A percentile compares a stretch with the other conserved stretches of the same genome.
phyloP scores from a whole-genome alignment of 2,113 vertebrate species.

The Gobio gobio region DNA sequence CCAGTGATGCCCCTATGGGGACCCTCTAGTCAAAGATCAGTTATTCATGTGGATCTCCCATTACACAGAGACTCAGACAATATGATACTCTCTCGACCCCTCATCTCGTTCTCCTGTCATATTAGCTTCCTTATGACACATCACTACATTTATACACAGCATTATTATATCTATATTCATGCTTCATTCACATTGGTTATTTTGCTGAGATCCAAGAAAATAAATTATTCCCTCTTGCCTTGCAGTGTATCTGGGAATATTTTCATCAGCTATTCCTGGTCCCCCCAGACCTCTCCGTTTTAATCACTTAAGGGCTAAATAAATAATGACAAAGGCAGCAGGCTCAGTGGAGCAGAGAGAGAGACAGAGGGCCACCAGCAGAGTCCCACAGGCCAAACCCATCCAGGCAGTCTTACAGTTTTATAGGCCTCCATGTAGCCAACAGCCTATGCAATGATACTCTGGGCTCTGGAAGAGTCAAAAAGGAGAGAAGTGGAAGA shows the following conservation, averaged over 20 bases:
- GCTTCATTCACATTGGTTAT: not conserved
- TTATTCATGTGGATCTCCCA: conserved; percentile 70
- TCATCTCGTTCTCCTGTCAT: conserved; percentile 44
- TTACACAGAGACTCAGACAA: conserved; percentile 67
- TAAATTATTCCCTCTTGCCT: not conserved
- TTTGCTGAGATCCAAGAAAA: conserved; percentile 32
- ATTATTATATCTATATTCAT: conserved; percentile 2
- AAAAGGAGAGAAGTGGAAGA: conserved; percentile 26
- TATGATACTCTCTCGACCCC: conserved; percentile 60
- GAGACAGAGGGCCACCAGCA: conserved; percentile 61
- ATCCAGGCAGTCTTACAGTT: conserved; percentile 86
- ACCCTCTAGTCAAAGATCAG: conserved; percentile 67
- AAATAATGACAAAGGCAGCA: conserved; percentile 82
- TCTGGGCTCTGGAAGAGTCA: conserved; percentile 73
- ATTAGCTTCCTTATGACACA: conserved; percentile 25
- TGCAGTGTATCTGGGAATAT: conserved; percentile 65
- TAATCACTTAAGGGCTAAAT: conserved; percentile 90
- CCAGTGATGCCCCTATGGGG: conserved; percentile 62
- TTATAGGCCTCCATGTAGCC: conserved; percentile 88
- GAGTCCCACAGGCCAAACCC: conserved; percentile 83
- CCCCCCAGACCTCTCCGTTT: conserved; percentile 79
- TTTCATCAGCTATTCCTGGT: conserved; percentile 73
- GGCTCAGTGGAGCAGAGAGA: conserved; percentile 67
- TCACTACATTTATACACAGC: not conserved
- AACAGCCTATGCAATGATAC: conserved; percentile 85